These are phyloP conservation scores for Molossus molossus DNA, from an alignment of 2,797 vertebrate genomes.

Conservation along the genomic window DNA sequence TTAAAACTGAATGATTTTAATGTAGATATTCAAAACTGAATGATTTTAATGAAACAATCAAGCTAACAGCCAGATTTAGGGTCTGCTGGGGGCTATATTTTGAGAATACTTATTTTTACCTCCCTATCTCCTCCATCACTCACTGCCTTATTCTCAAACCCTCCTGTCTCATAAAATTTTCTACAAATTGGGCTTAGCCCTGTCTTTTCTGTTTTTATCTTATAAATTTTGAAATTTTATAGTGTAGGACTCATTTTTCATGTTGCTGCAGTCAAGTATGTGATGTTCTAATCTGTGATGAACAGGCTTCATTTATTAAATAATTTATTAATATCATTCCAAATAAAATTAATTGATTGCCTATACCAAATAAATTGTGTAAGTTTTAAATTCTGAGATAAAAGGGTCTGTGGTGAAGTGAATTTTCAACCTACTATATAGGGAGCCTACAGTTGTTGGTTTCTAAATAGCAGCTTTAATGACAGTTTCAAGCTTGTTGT, in stretches of 20 bases:
- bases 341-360: constrained; percentile 47
- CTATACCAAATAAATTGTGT: constrained; percentile 51
- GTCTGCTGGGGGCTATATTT: neutral
- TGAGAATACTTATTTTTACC: constrained; percentile 27
- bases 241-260: constrained; percentile 29
- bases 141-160: neutral
- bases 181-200: neutral
- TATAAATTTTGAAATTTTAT: constrained; percentile 47
- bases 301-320: constrained; percentile 26
- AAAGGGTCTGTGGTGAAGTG: neutral
- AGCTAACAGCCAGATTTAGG: constrained; percentile 18
- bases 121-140: neutral
- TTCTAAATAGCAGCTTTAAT: constrained; percentile 47
- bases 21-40: constrained; percentile 9
- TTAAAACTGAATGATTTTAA: constrained; percentile 54
- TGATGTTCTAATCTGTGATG: constrained; percentile 18
- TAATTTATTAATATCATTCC: neutral
- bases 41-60: constrained; percentile 42
- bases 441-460: neutral
- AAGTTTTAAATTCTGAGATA: constrained; percentile 52
- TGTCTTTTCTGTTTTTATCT: constrained; percentile 6
- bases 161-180: neutral
- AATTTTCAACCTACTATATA: neutral
- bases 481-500: neutral
- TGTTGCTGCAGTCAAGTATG: neutral